phyloP scores from a whole-genome alignment of 2,113 vertebrate genomes.

The Brachypteracias leptosomus region DNA sequence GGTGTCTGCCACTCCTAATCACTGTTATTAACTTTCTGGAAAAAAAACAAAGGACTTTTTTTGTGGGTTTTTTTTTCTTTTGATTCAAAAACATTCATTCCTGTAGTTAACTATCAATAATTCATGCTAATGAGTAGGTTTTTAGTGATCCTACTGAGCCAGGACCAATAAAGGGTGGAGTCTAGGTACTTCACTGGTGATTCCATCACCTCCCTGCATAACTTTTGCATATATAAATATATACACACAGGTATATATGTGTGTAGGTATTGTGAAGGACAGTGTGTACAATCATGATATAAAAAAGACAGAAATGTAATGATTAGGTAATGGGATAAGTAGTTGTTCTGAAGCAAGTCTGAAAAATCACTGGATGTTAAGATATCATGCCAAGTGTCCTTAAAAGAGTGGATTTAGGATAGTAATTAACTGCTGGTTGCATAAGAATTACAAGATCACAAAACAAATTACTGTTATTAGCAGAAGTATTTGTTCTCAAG shows the following conservation, averaged over 20 bases:
- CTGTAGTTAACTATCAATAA: background rate
- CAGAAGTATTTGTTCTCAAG: background rate
- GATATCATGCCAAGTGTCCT: background rate
- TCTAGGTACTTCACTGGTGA: background rate
- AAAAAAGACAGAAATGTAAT: background rate
- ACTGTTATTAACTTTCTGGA: background rate
- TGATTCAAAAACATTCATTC: background rate
- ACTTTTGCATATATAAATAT: background rate
- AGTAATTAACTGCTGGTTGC: conserved; percentile 39
- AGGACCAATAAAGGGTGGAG: background rate
- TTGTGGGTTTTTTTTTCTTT: background rate
- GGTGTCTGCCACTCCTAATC: background rate
- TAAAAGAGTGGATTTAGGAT: background rate
- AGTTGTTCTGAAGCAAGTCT: background rate
- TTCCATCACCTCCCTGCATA: background rate
- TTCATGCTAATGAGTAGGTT: background rate
- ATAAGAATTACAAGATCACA: conserved; percentile 23
- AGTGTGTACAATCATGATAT: background rate
- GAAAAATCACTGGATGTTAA: background rate
- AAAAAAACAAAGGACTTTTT: background rate
- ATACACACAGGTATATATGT: no score
- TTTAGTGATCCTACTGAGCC: background rate
- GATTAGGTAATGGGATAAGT: background rate
- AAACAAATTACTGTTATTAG: conserved; percentile 58
- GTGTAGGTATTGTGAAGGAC: background rate